phyloP scores from a whole-genome alignment of 2,113 vertebrate genomes.

The Clarias macrocephalus region DNA sequence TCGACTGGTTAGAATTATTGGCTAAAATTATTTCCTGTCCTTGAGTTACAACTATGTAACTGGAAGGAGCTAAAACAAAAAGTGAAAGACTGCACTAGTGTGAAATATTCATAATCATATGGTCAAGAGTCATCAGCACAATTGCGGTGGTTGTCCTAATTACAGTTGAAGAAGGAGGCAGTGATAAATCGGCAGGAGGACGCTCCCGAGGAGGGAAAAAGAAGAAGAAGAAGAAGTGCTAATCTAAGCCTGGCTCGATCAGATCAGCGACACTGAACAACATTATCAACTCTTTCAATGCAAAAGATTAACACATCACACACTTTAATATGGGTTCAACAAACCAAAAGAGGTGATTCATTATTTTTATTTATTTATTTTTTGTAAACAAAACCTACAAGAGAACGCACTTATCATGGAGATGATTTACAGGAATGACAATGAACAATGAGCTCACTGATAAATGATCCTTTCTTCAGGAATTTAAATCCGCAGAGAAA shows the following conservation, averaged over 20 bases:
- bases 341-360: neutral
- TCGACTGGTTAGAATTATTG: neutral
- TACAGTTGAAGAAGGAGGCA: slow-evolving; percentile 32
- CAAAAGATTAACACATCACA: neutral
- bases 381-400: neutral
- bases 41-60: neutral
- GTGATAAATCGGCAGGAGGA: slow-evolving; percentile 8
- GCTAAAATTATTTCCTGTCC: neutral
- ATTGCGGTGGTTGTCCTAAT: slow-evolving; percentile 33
- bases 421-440: neutral
- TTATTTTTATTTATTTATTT: neutral
- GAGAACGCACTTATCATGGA: neutral
- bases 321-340: neutral
- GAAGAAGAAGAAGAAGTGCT: neutral
- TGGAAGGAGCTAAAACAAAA: neutral
- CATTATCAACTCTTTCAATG: neutral
- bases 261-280: slow-evolving; percentile 17
- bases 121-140: slow-evolving; percentile 31
- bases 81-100: neutral
- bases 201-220: neutral
- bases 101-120: slow-evolving; percentile 35
- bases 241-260: neutral
- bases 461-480: neutral
- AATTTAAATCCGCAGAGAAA: neutral
- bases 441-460: neutral